These are phyloP conservation scores for Phainopepla nitens DNA, from an alignment of 2,113 vertebrate species.

Conservation along the genomic window DNA sequence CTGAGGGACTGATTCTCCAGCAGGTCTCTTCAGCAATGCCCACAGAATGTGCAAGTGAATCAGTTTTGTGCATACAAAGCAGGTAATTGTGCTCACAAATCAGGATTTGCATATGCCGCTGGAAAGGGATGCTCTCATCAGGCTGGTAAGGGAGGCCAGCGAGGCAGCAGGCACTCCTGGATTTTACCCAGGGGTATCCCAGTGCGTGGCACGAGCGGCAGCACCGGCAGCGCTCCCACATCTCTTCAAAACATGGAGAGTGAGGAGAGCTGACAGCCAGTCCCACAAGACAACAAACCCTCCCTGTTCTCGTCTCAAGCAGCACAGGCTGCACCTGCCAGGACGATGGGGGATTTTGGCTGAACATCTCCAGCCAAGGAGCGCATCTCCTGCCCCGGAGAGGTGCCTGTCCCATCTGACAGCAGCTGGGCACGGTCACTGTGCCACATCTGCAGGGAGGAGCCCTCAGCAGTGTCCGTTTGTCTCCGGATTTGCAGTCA, in stretches of 20 bases:
- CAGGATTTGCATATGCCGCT: conserved; percentile 28
- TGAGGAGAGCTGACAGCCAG: not conserved
- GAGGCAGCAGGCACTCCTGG: not conserved
- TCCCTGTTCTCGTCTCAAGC: not conserved
- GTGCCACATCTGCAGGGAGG: not conserved
- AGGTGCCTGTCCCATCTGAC: fast-evolving
- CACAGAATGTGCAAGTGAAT: conserved; percentile 41
- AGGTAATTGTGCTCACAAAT: conserved; percentile 54
- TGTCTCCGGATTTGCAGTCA: not conserved
- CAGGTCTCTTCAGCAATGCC: conserved; percentile 53
- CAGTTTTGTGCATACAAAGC: conserved; percentile 56
- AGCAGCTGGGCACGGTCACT: fast-evolving
- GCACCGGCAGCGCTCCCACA: fast-evolving
- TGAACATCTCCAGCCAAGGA: not conserved
- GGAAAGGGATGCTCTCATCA: not conserved
- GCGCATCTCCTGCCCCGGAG: fast-evolving
- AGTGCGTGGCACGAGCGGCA: fast-evolving
- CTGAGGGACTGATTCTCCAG: conserved; percentile 57
- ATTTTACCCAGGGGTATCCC: not conserved
- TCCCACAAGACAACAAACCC: not conserved
- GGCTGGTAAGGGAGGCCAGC: not conserved
- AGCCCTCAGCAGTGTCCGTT: not conserved
- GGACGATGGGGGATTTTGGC: not conserved
- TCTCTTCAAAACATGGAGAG: not conserved
- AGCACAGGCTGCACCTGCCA: not conserved